phyloP scores from a whole-genome alignment of 1,140 invertebrate genomes.

The Bombus cullumanus region DNA sequence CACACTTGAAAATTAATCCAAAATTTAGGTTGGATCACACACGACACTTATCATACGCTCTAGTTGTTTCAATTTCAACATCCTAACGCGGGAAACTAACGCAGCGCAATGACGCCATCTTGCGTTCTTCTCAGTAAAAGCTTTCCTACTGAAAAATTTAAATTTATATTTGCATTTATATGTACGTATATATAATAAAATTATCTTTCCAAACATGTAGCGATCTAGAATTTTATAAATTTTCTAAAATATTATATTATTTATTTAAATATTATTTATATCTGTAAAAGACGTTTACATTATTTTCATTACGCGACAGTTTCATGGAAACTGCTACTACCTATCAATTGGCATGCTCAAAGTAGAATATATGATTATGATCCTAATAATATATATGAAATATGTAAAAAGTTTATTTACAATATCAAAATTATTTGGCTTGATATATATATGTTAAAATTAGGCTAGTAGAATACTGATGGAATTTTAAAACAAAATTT shows the following conservation, averaged over 20 bases:
- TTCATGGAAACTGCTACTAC: neutral
- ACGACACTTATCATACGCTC: neutral
- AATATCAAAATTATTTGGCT: neutral
- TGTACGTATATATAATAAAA: neutral
- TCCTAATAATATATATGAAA: neutral
- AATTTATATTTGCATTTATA: neutral
- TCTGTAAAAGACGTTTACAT: neutral
- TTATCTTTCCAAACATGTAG: neutral
- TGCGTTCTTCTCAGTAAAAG: neutral
- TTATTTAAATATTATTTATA: too few relatives aligned
- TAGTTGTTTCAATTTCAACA: slow-evolving; percentile 26
- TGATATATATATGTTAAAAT: neutral
- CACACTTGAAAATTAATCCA: neutral
- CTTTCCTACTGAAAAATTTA: neutral
- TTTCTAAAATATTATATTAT: neutral
- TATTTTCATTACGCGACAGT: neutral
- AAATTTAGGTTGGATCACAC: neutral
- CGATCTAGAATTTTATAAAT: neutral
- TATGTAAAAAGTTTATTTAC: neutral
- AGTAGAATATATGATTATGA: neutral
- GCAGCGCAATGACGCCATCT: neutral
- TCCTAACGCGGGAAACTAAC: slow-evolving; percentile 22
- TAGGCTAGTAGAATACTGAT: neutral
- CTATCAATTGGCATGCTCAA: neutral
- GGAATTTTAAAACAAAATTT: neutral